Base-by-base conservation (phyloP, 2,113 vertebrate genomes). In the Lates calcarifer region DNA sequence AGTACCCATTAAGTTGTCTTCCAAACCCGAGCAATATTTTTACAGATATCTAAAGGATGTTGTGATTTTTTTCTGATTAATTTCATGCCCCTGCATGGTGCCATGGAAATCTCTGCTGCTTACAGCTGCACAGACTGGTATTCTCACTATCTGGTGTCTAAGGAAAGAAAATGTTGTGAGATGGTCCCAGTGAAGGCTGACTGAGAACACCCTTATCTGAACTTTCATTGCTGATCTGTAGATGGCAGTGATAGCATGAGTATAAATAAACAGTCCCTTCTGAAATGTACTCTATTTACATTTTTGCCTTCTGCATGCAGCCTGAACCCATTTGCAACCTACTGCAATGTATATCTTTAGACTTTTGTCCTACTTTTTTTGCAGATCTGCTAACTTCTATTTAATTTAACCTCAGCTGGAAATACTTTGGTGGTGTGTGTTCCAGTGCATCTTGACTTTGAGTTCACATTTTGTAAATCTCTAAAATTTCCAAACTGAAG, bases 201-300 rank as follows among this genome's bases (percentile, higher is more conserved):
- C 45, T 47, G 74, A 82, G 35, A 66, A 57, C 31, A n/a, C 6
- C 49, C 60, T 41, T 41, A 65, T 89, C 78, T 90, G 92, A 93
- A 94, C 87, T 95, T 95, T 92, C 89, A 47, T 53, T 58, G 61
- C 67, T 90, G 88, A 92, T 93, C 95, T 95, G 94, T 94, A 95
- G 95, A 94, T 95, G 95, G 95, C 95, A 95, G 94, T 95, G 93
- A 94, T 91, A 91, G 90, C 88, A 87, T 91, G 83, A 87, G 74
- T 83, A 87, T 90, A 78, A 85, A 90, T 87, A 79, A 81, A 76
- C 79, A 66, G 81, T 11, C 31, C 29, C 60, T 29, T 28, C 76
- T 80, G 28, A 82, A 69, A 76, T 20, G 43, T 0, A 49, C 47
- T 43, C 56, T 65, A 63, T 89, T 81, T 84, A 53, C 57, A 80